phyloP scores from a whole-genome alignment of 2,888 invertebrate genomes.

The Mimumesa dahlbomi region DNA sequence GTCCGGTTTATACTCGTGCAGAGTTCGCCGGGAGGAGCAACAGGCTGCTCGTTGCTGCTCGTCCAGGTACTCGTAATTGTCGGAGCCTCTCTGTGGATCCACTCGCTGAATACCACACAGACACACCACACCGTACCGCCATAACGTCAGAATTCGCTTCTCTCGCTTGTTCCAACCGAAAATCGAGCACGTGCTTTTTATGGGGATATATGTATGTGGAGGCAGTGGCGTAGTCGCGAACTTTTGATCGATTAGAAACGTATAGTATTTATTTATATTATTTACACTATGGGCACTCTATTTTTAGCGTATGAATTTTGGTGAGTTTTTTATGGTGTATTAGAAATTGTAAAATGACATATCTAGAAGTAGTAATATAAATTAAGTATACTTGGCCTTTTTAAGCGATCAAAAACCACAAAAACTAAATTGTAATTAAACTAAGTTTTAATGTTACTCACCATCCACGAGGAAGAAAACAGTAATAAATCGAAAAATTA shows the following conservation, averaged over 20 bases:
- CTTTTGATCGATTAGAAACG: background rate
- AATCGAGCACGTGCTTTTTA: slow-evolving; percentile 58
- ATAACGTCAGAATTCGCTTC: slow-evolving; percentile 37
- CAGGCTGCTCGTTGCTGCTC: slow-evolving; percentile 56
- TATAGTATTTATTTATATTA: background rate
- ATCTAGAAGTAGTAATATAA: too few relatives aligned
- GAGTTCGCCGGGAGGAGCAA: slow-evolving; percentile 56
- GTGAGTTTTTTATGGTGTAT: too few relatives aligned
- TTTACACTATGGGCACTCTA: background rate
- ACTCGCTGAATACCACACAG: slow-evolving; percentile 55
- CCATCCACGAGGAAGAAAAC: too few relatives aligned
- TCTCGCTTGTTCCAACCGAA: slow-evolving; percentile 41
- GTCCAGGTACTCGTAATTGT: slow-evolving; percentile 63
- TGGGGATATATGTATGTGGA: slow-evolving; percentile 18
- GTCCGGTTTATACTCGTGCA: slow-evolving; percentile 70
- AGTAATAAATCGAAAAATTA: too few relatives aligned
- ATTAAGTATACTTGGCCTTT: too few relatives aligned
- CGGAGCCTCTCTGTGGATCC: slow-evolving; percentile 61
- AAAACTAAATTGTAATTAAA: too few relatives aligned
- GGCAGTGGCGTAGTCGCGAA: slow-evolving; percentile 16
- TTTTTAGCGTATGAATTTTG: too few relatives aligned
- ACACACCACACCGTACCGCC: slow-evolving; percentile 38
- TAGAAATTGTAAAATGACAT: too few relatives aligned
- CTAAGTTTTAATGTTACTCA: too few relatives aligned
- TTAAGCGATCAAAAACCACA: too few relatives aligned